Percentiles rank a stretch among this genome's conserved stretches.
These are phyloP conservation scores for Spisula subtruncata DNA, from an alignment of 2,888 invertebrate species.

Conservation along the genomic window DNA sequence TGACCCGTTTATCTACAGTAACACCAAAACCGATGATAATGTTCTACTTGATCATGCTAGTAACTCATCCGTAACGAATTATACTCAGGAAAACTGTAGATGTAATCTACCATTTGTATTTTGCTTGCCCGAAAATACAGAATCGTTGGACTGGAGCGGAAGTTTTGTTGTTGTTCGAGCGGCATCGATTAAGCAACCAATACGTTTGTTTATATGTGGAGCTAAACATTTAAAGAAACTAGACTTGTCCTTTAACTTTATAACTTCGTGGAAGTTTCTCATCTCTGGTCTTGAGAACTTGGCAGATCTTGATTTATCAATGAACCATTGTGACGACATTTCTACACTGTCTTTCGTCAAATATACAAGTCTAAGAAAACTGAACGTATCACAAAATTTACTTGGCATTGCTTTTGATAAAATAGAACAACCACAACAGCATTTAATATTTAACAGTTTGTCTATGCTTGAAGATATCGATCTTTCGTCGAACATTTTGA, in stretches of 20 bases:
- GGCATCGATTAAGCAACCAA: conserved; percentile 31
- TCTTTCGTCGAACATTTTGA: conserved; percentile 46
- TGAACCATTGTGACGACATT: conserved; percentile 55
- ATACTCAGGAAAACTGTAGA: too few species aligned
- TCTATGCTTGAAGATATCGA: conserved; percentile 38
- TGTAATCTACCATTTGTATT: not conserved
- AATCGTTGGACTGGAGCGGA: conserved; percentile 39
- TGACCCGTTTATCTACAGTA: conserved; percentile 54
- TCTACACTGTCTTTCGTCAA: conserved; percentile 44
- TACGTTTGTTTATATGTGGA: too few species aligned
- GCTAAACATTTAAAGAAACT: conserved; percentile 38
- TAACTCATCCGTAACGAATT: not conserved
- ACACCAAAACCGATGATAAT: not conserved
- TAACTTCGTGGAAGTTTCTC: conserved; percentile 49
- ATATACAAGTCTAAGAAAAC: conserved; percentile 36
- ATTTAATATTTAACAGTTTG: not conserved
- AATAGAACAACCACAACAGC: not conserved
- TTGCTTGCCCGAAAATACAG: conserved; percentile 21
- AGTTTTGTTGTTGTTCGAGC: too few species aligned
- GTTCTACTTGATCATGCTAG: not conserved
- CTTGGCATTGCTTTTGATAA: conserved; percentile 37
- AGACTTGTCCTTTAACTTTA: conserved; percentile 62
- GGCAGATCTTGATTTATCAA: conserved; percentile 57
- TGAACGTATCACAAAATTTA: conserved; percentile 59
- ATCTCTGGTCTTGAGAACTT: conserved; percentile 59